Evolutionary conservation across 2,797 vertebrate species (phyloP).

Genomic region (Peromyscus eremicus): DNA sequence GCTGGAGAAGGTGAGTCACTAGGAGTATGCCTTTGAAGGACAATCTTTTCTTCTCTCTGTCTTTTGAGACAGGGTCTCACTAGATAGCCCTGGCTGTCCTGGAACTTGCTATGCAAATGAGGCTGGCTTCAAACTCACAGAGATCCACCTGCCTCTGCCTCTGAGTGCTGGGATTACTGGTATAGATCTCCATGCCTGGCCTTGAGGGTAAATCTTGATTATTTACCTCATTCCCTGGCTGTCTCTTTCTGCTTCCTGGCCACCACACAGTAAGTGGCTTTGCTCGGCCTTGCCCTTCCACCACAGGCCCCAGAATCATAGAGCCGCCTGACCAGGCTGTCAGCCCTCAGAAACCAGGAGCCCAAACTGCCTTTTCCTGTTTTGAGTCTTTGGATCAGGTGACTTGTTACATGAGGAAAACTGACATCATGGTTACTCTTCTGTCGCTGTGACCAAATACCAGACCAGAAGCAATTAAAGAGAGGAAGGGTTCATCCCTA

Average conservation of each 20-base stretch:
- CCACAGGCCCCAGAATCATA: neutral
- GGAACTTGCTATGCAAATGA: neutral
- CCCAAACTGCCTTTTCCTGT: neutral
- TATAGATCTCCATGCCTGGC: too few species aligned
- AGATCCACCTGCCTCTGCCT: neutral
- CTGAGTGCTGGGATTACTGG: neutral
- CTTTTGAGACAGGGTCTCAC: neutral
- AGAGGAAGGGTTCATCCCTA: neutral
- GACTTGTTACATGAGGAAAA: neutral
- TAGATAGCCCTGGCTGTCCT: neutral
- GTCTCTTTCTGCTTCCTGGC: neutral
- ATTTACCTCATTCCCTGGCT: neutral
- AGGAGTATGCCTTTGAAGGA: neutral
- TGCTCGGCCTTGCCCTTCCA: neutral
- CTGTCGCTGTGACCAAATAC: neutral
- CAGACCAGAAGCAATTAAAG: neutral
- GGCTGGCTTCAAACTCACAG: neutral
- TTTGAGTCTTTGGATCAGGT: neutral
- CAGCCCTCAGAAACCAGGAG: neutral
- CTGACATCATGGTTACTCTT: too few species aligned
- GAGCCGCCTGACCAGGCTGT: neutral
- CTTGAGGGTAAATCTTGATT: neutral
- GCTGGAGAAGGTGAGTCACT: neutral
- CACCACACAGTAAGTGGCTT: neutral
- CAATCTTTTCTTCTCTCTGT: neutral